Evolutionary conservation across 1,140 invertebrate species (phyloP).

Genomic region (Zaprionus lachaisei): DNA sequence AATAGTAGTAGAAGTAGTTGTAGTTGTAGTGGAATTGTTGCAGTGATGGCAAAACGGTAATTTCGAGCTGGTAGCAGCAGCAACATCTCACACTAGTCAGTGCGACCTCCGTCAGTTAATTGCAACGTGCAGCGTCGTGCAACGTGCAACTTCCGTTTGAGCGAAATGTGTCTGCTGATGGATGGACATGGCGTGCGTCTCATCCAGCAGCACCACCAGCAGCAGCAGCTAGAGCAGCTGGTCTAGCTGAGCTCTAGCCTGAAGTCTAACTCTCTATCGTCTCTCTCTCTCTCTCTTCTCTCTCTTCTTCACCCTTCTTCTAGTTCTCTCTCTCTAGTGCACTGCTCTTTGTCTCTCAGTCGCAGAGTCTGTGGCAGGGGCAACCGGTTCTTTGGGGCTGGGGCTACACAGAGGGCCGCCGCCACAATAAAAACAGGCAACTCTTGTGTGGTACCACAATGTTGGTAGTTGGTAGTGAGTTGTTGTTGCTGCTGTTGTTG

Average conservation of each 20-base stretch:
- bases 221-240: slow-evolving; percentile 9
- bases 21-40: slow-evolving; percentile 16
- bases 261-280: slow-evolving; percentile 2
- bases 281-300: neutral
- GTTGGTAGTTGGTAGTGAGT: slow-evolving; percentile 36
- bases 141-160: slow-evolving; percentile 49
- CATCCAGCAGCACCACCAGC: slow-evolving; percentile 17
- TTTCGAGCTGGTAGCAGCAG: slow-evolving; percentile 25
- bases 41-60: slow-evolving; percentile 29
- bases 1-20: slow-evolving; percentile 20
- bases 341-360: slow-evolving; percentile 25
- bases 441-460: slow-evolving; percentile 25
- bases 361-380: slow-evolving; percentile 22
- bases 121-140: slow-evolving; percentile 31
- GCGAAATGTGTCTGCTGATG: slow-evolving; percentile 41
- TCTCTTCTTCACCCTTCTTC: slow-evolving; percentile 1
- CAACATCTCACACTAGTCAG: slow-evolving; percentile 11
- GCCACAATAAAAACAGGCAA: slow-evolving; percentile 2
- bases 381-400: slow-evolving; percentile 53
- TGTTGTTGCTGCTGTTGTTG: neutral
- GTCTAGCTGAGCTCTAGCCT: neutral
- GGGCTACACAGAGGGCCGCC: slow-evolving; percentile 39
- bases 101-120: slow-evolving; percentile 21
- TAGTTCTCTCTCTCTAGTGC: slow-evolving; percentile 12
- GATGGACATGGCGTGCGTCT: slow-evolving; percentile 43